Evolutionary conservation across 2,888 invertebrate species (phyloP), one percentile per base, ranked within the genome.

Genomic region (Chloroclystis v-ata): DNA sequence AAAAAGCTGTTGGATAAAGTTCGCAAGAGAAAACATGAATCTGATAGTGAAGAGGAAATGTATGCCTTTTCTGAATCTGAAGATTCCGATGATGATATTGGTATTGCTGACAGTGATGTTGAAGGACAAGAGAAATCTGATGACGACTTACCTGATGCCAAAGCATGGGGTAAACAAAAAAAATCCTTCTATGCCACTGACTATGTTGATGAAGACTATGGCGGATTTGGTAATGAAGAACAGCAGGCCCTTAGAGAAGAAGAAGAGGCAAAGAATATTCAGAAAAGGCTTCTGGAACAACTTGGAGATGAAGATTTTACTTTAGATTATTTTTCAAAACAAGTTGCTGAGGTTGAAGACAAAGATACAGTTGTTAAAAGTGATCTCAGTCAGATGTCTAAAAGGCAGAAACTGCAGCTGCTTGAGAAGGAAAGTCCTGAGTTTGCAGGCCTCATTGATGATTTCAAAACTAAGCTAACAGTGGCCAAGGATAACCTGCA

Each of bases 391-490:
- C 91, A 92, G 62, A 84, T 97, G 65, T 91, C 92, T 9, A 91
- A 92, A 63, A 89, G 93, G 44, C 93, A 97, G 71, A 95, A 95
- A 64, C 66, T 93, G 43, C 92, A 93, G 63, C 75, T 97, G 42
- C 82, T 97, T 56, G 90, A 93, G 69, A 94, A 95, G 68, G 95
- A 97, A 75, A 95, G 95, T 38, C 97, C 97, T 1, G 97, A 98
- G 79, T 93, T 97, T 70, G 73, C 92, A 43, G 92, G 92, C 3
- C 85, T 97, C 8, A 89, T 95, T 40, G 89, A 92, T 52, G 96
- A 97, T 75, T 95, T 93, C 68, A 92, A 94, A 88, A 89, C 91
- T 73, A 92, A 90, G 66, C 59, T 95, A 66, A 81, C 75, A 7
- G 92, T 94, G 64, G 90, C 92, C 10, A 91, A 90, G 67, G 89